Evolutionary conservation across 2,888 invertebrate species (phyloP), one percentile per base, ranked within the genome.

Genomic region (Dasypogon diadema): DNA sequence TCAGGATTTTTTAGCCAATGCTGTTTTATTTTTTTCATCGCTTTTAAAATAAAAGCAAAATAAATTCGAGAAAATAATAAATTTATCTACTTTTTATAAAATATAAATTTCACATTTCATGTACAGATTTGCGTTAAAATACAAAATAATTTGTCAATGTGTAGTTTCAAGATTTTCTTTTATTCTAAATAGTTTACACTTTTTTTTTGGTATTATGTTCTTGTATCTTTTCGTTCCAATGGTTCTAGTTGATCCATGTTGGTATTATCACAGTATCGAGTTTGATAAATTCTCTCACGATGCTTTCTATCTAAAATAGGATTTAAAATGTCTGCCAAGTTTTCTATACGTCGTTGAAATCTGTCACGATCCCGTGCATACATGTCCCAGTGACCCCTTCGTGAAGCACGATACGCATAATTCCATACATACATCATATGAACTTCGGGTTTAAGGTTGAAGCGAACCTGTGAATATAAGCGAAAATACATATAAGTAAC

Each of bases 391-490:
- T 88, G 87, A 0, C 91, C 90, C 26, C 87, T 87, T 5, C 91
- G 84, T 8, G 91, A 90, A 60, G 89, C 88, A 3, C 89, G 84
- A 77, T 90, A 89, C 0, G 91, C 91, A 81, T 85, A 89, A 68
- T 88, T 83, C 91, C 91, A 91, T 1, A 89, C 87, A 3, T 88
- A 83, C 88, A 91, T 89, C 68, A 88, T 87, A 81, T 88, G 89
- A 54, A 91, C 88, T 77, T 87, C 85, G 0, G 90, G 89, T 1
- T 88, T 87, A 1, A 85, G 78, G 12, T 89, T 88, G 83, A 91
- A 91, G 8, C 84, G 87, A 22, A 91, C 91, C 91, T 91, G 86
- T 51, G 82, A 82, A 21, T 26, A 77, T 78, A 74, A 78, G 75
- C n/a, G n/a, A n/a, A n/a, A n/a, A n/a, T n/a, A n/a, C n/a, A n/a